Base-by-base conservation (phyloP, 2,888 invertebrate genomes). In the Epirrhoe alternata region DNA sequence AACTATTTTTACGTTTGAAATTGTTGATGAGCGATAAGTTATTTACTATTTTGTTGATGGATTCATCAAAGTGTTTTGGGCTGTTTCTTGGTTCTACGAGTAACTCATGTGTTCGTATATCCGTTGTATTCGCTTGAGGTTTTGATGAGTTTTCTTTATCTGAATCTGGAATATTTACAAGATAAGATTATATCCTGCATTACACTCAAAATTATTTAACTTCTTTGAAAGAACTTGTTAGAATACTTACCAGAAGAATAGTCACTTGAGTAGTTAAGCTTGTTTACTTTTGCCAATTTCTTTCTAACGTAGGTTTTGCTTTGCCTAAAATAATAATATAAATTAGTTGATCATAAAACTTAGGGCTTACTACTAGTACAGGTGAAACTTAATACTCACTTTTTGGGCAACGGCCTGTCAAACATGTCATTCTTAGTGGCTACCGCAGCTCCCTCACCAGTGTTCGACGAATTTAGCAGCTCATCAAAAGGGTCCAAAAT, bases 401-500 rank as follows among this genome's bases (percentile, higher is more conserved):
- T 82, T 71, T 71, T 77, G 14, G 69, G 66, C 0, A 66, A n/a
- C 53, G 71, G 1, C 67, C 77, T 72, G 14, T 79, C 73, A 71
- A 76, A 73, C 6, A 68, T 10, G 62, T 77, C 66, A 54, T 66
- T 59, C 12, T 76, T 74, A 33, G 66, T 64, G 5, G 72, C 59
- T 24, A 56, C 64, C n/a, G 69, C 59, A 6, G 70, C 55, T 5
- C 52, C 64, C 16, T 61, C 70, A 30, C 56, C 62, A 5, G 71
- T 73, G 16, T 83, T 77, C 6, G 88, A 81, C 0, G 88, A 86
- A 61, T 86, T 87, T 0, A 92, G 72, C 17, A 93, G 80, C 71
- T 87, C 83, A 74, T 93, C 93, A 64, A 93, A 93, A 0, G 86
- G 81, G 79, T 93, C 93, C 16, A 82, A 73, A 4, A 80, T 82